Conservation (phyloP, 2,797 vertebrate genomes). For the Lerista edwardsae region DNA sequence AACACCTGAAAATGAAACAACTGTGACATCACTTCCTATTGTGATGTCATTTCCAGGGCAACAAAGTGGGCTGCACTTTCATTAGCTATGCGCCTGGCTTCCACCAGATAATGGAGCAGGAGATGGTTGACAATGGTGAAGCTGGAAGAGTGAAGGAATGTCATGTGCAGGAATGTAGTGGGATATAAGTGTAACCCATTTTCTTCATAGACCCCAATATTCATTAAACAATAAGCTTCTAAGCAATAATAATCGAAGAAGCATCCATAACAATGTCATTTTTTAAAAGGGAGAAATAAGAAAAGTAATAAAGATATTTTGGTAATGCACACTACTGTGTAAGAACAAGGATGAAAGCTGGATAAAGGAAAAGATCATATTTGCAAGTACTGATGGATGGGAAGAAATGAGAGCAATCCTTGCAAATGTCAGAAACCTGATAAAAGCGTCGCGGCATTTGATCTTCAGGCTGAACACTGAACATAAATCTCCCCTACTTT, state of each 20-base stretch:
- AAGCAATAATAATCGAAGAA: too few relatives aligned
- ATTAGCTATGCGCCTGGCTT: too few relatives aligned
- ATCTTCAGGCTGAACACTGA: neutral
- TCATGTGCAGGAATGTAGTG: too few relatives aligned
- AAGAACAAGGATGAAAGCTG: neutral
- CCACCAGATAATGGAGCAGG: too few relatives aligned
- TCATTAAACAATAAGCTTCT: slow-evolving; percentile 48
- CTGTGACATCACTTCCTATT: too few relatives aligned
- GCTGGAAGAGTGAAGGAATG: too few relatives aligned
- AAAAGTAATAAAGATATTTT: slow-evolving; percentile 26
- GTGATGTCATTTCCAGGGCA: too few relatives aligned
- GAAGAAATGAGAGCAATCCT: neutral
- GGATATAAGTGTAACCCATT: neutral
- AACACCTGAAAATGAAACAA: too few relatives aligned
- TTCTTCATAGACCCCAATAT: slow-evolving; percentile 21
- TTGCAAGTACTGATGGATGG: slow-evolving; percentile 5
- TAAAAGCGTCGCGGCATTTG: neutral
- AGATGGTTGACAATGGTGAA: too few relatives aligned
- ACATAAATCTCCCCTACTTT: neutral
- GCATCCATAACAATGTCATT: slow-evolving; percentile 38
- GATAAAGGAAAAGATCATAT: neutral
- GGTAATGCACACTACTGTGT: neutral
- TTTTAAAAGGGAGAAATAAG: neutral
- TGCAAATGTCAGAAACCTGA: slow-evolving; percentile 6
- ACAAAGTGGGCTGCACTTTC: too few relatives aligned